These are phyloP conservation scores for Pseudotriccus pelzelni DNA, from an alignment of 2,797 vertebrate genomes.

Conservation along the genomic window DNA sequence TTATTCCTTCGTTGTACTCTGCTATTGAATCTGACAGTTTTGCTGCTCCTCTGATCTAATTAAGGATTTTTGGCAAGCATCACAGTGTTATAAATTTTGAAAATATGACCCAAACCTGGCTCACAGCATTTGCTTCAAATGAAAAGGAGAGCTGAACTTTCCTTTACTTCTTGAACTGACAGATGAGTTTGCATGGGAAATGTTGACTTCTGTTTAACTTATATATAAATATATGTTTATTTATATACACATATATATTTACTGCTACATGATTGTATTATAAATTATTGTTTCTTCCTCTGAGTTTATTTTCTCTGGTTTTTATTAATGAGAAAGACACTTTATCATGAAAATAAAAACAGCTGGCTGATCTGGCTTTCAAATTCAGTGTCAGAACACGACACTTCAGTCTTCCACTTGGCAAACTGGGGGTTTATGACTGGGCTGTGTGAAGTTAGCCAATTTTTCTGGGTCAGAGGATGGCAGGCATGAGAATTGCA, in stretches of 20 bases:
- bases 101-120: conserved; percentile 51
- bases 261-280: not conserved
- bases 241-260: not conserved
- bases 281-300: not conserved
- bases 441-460: not conserved
- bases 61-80: conserved; percentile 64
- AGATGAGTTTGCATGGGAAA: conserved; percentile 32
- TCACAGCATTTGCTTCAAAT: conserved; percentile 40
- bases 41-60: conserved; percentile 59
- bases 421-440: not conserved
- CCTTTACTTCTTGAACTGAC: conserved; percentile 37
- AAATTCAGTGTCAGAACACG: not conserved
- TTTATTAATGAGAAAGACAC: not conserved
- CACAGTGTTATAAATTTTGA: conserved; percentile 45
- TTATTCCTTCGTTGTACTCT: conserved; percentile 62
- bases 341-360: not conserved
- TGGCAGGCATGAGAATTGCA: not conserved
- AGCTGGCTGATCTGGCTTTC: not conserved
- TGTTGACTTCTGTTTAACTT: not conserved
- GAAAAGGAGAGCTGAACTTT: conserved; percentile 31
- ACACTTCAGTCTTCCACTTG: not conserved
- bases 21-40: conserved; percentile 58
- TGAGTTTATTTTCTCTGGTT: not conserved
- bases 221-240: not conserved
- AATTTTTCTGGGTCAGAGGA: not conserved